Percentiles rank a stretch among this genome's conserved stretches.
Evolutionary conservation across 2,888 invertebrate species (phyloP).

Genomic region (Ennomos erosarius): DNA sequence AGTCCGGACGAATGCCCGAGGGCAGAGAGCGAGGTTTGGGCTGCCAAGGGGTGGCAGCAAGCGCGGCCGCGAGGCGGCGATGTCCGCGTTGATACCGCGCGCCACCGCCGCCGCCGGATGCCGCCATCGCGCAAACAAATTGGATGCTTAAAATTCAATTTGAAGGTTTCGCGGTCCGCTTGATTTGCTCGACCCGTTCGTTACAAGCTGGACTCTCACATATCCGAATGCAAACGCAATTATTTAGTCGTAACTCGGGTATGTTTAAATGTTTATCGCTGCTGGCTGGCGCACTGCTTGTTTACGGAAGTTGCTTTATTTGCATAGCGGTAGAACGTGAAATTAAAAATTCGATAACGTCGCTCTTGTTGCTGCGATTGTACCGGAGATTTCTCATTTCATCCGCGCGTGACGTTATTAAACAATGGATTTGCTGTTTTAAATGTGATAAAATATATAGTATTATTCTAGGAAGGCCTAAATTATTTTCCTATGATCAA

Average conservation of each 20-base stretch:
- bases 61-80: conserved; percentile 43
- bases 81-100: conserved; percentile 57
- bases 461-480: no score
- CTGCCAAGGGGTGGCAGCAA: conserved; percentile 35
- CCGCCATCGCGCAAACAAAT: conserved; percentile 79
- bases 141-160: conserved; percentile 85
- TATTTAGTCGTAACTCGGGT: conserved; percentile 68
- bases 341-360: conserved; percentile 42
- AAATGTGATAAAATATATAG: no score
- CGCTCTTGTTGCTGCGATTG: conserved; percentile 25
- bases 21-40: conserved; percentile 37
- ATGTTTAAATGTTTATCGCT: conserved; percentile 61
- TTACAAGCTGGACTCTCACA: conserved; percentile 75
- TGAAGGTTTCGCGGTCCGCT: conserved; percentile 84
- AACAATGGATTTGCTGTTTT: conserved; percentile 10
- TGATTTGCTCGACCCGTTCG: conserved; percentile 78
- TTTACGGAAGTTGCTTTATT: conserved; percentile 47
- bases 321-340: conserved; percentile 45
- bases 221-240: conserved; percentile 75
- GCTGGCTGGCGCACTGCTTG: conserved; percentile 31
- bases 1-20: conserved; percentile 23
- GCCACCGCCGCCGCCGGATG: conserved; percentile 48
- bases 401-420: conserved; percentile 24
- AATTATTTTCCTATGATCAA: no score
- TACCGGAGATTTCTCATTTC: conserved; percentile 17